Percentiles rank a stretch among this genome's conserved stretches.
These are phyloP conservation scores for Patella caerulea DNA, from an alignment of 2,888 invertebrate genomes.

Conservation along the genomic window DNA sequence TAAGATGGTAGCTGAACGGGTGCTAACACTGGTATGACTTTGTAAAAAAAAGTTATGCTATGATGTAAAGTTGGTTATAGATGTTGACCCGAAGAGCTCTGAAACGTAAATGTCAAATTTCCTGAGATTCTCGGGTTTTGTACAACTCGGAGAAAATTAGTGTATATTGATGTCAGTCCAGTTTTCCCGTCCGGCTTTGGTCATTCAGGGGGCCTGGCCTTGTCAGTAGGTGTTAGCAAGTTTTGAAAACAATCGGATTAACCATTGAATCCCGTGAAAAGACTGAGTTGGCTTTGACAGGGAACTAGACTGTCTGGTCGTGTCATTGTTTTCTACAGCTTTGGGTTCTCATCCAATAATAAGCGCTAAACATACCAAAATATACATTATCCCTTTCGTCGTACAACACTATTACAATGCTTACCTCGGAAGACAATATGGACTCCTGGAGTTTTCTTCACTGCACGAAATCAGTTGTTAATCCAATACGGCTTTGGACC, in stretches of 20 bases:
- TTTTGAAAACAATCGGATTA: constrained; percentile 7
- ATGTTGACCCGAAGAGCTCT: neutral
- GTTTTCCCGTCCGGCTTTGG: neutral
- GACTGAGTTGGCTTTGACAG: neutral
- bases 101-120: neutral
- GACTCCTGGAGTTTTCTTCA: neutral
- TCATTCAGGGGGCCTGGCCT: neutral
- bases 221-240: constrained; percentile 10
- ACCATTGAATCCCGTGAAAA: neutral
- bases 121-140: neutral
- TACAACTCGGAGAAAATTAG: neutral
- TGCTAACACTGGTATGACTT: no score
- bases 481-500: neutral
- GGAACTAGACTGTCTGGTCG: neutral
- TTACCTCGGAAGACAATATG: neutral
- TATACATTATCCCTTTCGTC: neutral
- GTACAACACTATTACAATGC: neutral
- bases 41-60: no score
- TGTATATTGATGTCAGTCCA: neutral
- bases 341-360: neutral
- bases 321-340: neutral
- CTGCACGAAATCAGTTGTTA: neutral
- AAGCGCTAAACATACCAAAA: neutral
- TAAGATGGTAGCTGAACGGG: neutral
- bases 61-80: neutral